These are phyloP conservation scores for Campylorhamphus procurvoides DNA, from an alignment of 2,113 vertebrate species.

Conservation along the genomic window DNA sequence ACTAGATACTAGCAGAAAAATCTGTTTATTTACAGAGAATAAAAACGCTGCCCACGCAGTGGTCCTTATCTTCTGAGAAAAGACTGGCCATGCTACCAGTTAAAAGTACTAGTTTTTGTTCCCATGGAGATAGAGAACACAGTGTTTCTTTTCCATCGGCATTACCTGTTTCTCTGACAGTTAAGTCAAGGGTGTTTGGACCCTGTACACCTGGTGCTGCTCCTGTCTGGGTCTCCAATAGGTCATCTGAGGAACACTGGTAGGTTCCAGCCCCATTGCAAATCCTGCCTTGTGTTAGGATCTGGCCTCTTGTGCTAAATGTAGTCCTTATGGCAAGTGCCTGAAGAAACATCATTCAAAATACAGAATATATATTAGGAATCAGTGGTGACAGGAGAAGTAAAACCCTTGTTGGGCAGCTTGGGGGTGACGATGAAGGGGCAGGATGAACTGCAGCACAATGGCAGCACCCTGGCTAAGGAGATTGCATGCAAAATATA, in stretches of 20 bases:
- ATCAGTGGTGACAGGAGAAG: background rate
- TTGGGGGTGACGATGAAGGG: background rate
- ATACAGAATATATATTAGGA: background rate
- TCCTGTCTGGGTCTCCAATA: background rate
- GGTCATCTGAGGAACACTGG: background rate
- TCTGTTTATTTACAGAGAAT: conserved; percentile 31
- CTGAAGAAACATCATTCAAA: background rate
- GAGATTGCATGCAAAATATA: background rate
- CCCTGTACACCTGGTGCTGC: background rate
- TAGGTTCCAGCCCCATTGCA: background rate
- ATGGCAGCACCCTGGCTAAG: background rate
- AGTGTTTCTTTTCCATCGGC: background rate
- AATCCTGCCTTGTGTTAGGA: background rate
- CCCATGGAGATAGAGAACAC: conserved; percentile 53
- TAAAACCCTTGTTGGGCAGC: background rate
- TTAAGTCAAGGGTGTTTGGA: background rate
- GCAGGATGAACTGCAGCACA: background rate
- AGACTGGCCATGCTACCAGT: conserved; percentile 1
- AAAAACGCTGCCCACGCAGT: background rate
- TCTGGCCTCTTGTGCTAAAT: background rate
- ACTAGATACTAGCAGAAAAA: conserved; percentile 5
- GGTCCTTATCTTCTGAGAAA: conserved; percentile 42
- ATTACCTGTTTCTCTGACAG: background rate
- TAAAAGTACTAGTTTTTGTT: conserved; percentile 49
- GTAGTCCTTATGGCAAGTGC: background rate